Conservation (phyloP, 2,113 vertebrate genomes). For the Ochotona curzoniae region DNA sequence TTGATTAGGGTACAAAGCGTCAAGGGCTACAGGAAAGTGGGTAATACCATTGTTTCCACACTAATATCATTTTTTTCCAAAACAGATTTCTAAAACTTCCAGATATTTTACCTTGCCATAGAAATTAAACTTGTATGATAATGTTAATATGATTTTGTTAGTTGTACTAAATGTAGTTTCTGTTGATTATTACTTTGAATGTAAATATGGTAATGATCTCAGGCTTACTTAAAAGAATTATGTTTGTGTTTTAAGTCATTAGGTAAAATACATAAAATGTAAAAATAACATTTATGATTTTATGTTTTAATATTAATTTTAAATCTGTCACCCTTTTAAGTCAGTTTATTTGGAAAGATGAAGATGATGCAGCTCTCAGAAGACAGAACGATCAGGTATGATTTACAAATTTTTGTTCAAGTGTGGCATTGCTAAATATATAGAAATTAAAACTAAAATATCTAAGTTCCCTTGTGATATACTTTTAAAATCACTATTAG, state of each 20-base stretch:
- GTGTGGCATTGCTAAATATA: background rate
- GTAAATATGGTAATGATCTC: background rate
- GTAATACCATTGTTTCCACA: no score
- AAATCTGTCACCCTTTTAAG: constrained; percentile 71
- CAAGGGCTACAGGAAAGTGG: no score
- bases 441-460: constrained; percentile 51
- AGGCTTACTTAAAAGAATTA: background rate
- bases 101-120: constrained; percentile 33
- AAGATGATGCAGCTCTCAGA: constrained; percentile 61
- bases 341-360: constrained; percentile 64
- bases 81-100: constrained; percentile 1
- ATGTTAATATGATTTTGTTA: constrained; percentile 32
- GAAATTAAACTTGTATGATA: background rate
- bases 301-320: constrained; percentile 67
- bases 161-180: constrained; percentile 14
- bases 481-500: background rate
- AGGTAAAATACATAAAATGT: constrained; percentile 25
- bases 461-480: background rate
- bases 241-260: constrained; percentile 5
- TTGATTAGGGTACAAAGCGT: no score
- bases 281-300: constrained; percentile 59
- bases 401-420: constrained; percentile 67
- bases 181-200: constrained; percentile 49
- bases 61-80: no score
- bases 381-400: constrained; percentile 80